A percentile compares a stretch with the other conserved stretches of the same genome.
phyloP scores from a whole-genome alignment of 30 jellyfish, hydroid and myxozoan genomes.

The Aurelia aurita region DNA sequence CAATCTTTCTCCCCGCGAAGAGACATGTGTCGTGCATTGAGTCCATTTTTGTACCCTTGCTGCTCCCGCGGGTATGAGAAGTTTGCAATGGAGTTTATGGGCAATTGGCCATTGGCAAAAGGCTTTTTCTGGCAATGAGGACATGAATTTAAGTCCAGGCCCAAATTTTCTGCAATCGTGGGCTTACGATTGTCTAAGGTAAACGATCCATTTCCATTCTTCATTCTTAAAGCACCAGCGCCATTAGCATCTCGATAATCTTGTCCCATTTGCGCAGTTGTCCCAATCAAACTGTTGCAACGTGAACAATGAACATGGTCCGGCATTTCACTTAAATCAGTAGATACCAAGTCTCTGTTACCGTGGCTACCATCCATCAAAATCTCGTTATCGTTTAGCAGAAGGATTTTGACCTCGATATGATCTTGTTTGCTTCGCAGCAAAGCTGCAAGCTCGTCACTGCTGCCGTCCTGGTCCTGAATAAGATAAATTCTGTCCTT shows the following conservation, averaged over 20 bases:
- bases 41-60: neutral
- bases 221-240: neutral
- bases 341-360: neutral
- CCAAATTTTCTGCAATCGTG: neutral
- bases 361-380: neutral
- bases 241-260: neutral
- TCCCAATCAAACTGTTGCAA: neutral
- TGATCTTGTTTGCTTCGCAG: neutral
- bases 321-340: neutral
- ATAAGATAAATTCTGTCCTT: constrained; percentile 21
- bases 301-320: neutral
- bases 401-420: constrained; percentile 6
- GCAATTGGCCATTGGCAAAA: neutral
- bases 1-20: neutral
- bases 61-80: neutral
- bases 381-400: neutral
- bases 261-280: neutral
- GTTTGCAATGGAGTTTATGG: too few species aligned
- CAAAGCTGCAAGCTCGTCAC: constrained; percentile 14
- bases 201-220: neutral
- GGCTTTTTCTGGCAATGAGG: neutral
- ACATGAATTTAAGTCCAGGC: neutral
- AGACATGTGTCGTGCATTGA: neutral
- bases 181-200: neutral
- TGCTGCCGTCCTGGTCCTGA: constrained; percentile 9